Evolutionary conservation across 2,797 vertebrate genomes (phyloP).

Genomic region (Notolabrus celidotus): DNA sequence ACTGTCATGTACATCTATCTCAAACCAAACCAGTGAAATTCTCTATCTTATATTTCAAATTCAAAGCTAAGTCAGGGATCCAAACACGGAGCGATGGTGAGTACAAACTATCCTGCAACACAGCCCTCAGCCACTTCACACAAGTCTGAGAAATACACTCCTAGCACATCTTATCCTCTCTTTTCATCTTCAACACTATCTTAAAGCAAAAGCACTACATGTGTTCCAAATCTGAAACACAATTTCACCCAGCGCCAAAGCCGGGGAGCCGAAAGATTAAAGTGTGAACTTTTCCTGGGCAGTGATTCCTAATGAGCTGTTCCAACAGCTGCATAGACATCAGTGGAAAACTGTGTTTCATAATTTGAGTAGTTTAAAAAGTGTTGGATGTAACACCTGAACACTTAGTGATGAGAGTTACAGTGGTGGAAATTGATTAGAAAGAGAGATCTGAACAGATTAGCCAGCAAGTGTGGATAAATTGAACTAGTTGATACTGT

Average conservation of each 20-base stretch:
- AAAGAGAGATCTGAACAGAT: background rate
- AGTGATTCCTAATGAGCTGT: constrained; percentile 13
- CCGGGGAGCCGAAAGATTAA: background rate
- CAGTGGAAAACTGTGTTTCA: background rate
- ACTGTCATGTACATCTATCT: constrained; percentile 65
- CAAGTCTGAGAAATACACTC: constrained; percentile 62
- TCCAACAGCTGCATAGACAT: background rate
- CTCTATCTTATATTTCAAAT: constrained; percentile 88
- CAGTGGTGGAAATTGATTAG: background rate
- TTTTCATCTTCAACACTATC: background rate
- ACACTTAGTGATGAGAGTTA: background rate
- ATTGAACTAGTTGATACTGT: background rate
- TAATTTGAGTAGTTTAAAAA: background rate
- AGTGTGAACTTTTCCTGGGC: background rate
- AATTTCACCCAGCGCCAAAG: background rate
- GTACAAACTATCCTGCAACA: constrained; percentile 82
- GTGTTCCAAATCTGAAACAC: background rate
- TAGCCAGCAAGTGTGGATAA: background rate
- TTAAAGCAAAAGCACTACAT: background rate
- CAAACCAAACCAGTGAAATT: constrained; percentile 85
- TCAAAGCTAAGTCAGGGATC: constrained; percentile 91
- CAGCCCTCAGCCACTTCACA: constrained; percentile 74
- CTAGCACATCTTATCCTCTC: constrained; percentile 20
- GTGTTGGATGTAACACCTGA: background rate
- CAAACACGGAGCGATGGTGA: constrained; percentile 91